Evolutionary conservation across 1,140 invertebrate genomes (phyloP), one percentile per base, ranked within the genome.

Genomic region (Neoseiulus cucumeris): DNA sequence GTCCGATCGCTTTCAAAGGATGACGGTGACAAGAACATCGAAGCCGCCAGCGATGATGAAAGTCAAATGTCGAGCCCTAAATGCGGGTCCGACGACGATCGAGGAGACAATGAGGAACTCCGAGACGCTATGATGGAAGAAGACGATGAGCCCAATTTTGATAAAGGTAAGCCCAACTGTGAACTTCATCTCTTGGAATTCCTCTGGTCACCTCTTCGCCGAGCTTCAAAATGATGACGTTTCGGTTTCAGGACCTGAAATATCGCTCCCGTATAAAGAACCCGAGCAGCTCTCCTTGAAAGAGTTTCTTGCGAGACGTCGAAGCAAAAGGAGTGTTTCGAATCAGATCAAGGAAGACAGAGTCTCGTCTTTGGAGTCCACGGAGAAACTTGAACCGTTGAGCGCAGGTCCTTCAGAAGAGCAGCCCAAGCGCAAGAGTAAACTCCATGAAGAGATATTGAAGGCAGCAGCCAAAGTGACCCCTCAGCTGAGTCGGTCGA

Each of bases 271-370:
- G 22, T 59, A 59, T 20, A 59, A 59, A 25, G n/a, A 59, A 25
- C 51, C 51, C 25, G 51, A 59, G 22, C 51, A 59, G 51, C 33
- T 59, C 14, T 59, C 51, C 17, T 33, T 59, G 14, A 12, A 25
- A 25, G 51, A 59, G 51, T 59, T 59, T 9, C 51, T 59, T 2
- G 51, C 51, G 22, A 59, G 51, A 25, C 51, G 51, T 33, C 51
- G 51, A 5, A 59, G 51, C 51, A 59, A 59, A 20, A 39, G 9
- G 9, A 39, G 33, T 9, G 9, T 4, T 9, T 4, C 33, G 33
- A 39, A 9, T 39, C 33, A 39, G 9, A 39, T 39, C 33, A 9
- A 4, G 33, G 33, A 39, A 39, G 33, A 39, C 4, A 4, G 9
- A 39, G 33, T 4, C 33, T 9, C 33, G 9, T 39, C 33, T 9